Conservation (phyloP, 2,113 vertebrate species). For the Channa argus region DNA sequence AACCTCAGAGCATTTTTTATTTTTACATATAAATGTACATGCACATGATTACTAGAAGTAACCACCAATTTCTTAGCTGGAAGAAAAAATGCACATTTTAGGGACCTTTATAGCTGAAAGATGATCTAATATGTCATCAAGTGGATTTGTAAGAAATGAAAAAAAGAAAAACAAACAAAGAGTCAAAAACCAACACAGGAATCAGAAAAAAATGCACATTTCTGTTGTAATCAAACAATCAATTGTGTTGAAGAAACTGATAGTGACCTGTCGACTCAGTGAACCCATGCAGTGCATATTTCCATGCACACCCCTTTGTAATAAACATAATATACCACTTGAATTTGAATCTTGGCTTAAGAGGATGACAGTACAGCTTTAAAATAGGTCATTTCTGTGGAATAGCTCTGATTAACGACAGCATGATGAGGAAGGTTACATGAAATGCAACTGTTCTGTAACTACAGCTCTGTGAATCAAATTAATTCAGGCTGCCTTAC, state of each 20-base stretch:
- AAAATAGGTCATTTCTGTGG: slow-evolving; percentile 51
- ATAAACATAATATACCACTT: slow-evolving; percentile 1
- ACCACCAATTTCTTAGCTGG: background rate
- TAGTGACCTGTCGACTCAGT: slow-evolving; percentile 14
- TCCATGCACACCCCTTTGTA: background rate
- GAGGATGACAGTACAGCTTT: slow-evolving; percentile 33
- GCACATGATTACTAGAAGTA: background rate
- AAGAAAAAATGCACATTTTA: background rate
- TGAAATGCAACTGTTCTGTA: slow-evolving; percentile 57
- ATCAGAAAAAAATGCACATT: slow-evolving; percentile 11
- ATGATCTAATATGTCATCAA: background rate
- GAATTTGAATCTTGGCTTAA: slow-evolving; percentile 36
- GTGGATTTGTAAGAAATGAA: background rate
- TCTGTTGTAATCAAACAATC: slow-evolving; percentile 23
- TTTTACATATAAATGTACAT: background rate
- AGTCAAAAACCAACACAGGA: background rate
- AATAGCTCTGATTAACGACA: slow-evolving; percentile 63
- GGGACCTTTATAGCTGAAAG: too few species aligned
- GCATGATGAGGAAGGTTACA: slow-evolving; percentile 40
- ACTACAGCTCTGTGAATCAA: slow-evolving; percentile 54
- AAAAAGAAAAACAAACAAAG: background rate
- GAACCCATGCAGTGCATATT: background rate
- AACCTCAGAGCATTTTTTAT: too few species aligned
- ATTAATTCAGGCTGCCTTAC: slow-evolving; percentile 82
- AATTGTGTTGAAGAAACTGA: slow-evolving; percentile 7